phyloP scores from a whole-genome alignment of 2,113 vertebrate species.

The Zootoca vivipara region DNA sequence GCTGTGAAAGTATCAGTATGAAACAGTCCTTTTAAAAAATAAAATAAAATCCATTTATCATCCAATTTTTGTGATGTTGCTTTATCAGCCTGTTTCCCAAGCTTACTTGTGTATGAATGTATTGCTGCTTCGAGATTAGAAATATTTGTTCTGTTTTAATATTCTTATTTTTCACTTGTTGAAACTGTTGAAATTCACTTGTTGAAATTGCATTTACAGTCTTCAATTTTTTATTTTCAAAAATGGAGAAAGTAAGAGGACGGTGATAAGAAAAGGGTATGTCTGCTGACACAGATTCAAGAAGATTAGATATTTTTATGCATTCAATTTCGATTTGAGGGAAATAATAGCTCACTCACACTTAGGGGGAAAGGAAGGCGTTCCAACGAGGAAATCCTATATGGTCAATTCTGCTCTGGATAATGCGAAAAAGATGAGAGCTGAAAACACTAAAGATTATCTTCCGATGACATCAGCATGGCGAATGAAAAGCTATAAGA shows the following conservation, averaged over 20 bases:
- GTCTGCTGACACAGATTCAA: conserved; percentile 10
- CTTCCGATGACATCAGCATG: not conserved
- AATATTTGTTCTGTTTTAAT: not conserved
- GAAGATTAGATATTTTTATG: conserved; percentile 11
- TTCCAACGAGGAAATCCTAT: conserved; percentile 1
- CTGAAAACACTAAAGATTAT: conserved; percentile 4
- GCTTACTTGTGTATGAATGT: conserved; percentile 5
- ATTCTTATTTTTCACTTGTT: not conserved
- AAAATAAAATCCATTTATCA: conserved; percentile 42
- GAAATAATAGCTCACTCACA: not conserved
- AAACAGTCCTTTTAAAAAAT: not conserved
- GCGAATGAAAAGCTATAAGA: not conserved
- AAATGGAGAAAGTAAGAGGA: conserved; percentile 11
- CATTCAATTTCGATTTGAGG: conserved; percentile 13
- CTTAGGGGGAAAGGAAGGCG: not conserved
- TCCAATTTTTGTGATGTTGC: conserved; percentile 6
- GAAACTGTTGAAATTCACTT: not conserved
- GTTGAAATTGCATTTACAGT: not conserved
- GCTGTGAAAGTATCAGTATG: conserved; percentile 3
- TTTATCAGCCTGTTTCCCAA: conserved; percentile 23
- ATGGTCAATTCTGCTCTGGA: conserved; percentile 21
- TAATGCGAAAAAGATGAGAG: not conserved
- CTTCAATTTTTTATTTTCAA: conserved; percentile 30
- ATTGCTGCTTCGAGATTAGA: conserved; percentile 15
- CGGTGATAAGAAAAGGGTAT: not conserved